Percentiles rank a stretch among this genome's conserved stretches.
These are phyloP conservation scores for Sycophila texana DNA, from an alignment of 2,888 invertebrate genomes.

Conservation along the genomic window DNA sequence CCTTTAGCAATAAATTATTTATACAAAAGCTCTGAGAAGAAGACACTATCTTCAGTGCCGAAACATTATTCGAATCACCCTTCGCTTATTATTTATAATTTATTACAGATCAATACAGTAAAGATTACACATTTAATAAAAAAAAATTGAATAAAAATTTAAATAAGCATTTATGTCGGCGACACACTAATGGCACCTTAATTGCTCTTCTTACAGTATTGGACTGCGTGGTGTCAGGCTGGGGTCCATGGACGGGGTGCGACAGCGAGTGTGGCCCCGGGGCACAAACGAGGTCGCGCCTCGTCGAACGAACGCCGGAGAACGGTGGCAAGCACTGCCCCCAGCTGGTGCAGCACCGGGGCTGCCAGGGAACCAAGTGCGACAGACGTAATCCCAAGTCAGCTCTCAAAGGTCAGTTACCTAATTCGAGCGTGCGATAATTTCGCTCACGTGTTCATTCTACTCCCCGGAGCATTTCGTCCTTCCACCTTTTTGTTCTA, in stretches of 20 bases:
- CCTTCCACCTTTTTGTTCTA: too few species aligned
- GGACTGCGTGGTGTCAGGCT: constrained; percentile 90
- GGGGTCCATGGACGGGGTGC: constrained; percentile 90
- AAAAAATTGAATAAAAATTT: too few species aligned
- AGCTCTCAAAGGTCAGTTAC: constrained; percentile 83
- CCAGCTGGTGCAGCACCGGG: constrained; percentile 86
- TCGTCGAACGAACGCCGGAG: constrained; percentile 82
- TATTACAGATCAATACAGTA: too few species aligned
- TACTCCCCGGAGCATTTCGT: not conserved
- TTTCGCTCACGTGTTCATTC: not conserved
- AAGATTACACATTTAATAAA: too few species aligned
- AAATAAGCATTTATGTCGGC: too few species aligned
- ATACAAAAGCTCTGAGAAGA: too few species aligned
- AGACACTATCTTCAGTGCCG: too few species aligned
- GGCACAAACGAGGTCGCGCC: constrained; percentile 85
- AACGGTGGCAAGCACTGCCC: constrained; percentile 91
- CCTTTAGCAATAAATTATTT: too few species aligned
- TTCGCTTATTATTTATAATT: too few species aligned
- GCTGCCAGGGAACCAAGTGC: constrained; percentile 88
- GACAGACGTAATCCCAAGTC: constrained; percentile 83
- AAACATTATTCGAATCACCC: too few species aligned
- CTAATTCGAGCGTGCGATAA: too few species aligned
- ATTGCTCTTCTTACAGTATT: constrained; percentile 79
- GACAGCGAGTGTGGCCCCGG: constrained; percentile 90
- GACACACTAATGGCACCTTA: too few species aligned